Evolutionary conservation across 2,888 invertebrate genomes (phyloP).

Genomic region (Habrosyne pyritoides): DNA sequence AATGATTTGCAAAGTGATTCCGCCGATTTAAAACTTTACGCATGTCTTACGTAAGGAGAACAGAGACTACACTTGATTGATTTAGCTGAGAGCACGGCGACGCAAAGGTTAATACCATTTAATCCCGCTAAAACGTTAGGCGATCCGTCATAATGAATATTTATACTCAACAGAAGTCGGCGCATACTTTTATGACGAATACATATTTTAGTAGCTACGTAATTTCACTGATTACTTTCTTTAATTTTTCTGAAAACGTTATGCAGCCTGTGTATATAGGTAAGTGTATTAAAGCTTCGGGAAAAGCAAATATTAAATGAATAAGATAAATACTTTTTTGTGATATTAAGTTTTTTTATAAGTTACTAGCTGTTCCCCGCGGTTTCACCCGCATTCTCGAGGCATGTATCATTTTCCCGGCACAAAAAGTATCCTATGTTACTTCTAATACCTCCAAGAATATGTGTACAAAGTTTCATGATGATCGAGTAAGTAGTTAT

Average conservation of each 20-base stretch:
- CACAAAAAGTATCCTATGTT: too few relatives aligned
- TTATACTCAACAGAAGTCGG: slow-evolving; percentile 77
- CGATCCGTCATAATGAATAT: slow-evolving; percentile 82
- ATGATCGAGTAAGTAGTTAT: too few relatives aligned
- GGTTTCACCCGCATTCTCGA: too few relatives aligned
- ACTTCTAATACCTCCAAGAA: too few relatives aligned
- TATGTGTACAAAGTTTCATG: too few relatives aligned
- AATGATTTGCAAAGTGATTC: not conserved
- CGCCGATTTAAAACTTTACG: not conserved
- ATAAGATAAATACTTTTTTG: not conserved
- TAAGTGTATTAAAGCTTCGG: slow-evolving; percentile 73
- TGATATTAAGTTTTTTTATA: too few relatives aligned
- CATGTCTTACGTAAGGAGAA: slow-evolving; percentile 24
- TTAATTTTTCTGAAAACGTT: slow-evolving; percentile 78
- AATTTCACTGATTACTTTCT: slow-evolving; percentile 82
- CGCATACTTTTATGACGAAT: slow-evolving; percentile 82
- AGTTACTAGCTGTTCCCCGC: too few relatives aligned
- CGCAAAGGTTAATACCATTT: slow-evolving; percentile 74
- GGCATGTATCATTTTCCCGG: too few relatives aligned
- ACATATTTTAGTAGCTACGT: slow-evolving; percentile 82
- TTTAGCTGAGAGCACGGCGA: slow-evolving; percentile 66
- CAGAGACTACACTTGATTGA: slow-evolving; percentile 60
- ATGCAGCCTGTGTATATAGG: slow-evolving; percentile 41
- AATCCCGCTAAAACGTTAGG: slow-evolving; percentile 81
- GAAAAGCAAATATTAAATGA: slow-evolving; percentile 62